phyloP scores from a whole-genome alignment of 2,113 vertebrate species.

The Caranx ignobilis region DNA sequence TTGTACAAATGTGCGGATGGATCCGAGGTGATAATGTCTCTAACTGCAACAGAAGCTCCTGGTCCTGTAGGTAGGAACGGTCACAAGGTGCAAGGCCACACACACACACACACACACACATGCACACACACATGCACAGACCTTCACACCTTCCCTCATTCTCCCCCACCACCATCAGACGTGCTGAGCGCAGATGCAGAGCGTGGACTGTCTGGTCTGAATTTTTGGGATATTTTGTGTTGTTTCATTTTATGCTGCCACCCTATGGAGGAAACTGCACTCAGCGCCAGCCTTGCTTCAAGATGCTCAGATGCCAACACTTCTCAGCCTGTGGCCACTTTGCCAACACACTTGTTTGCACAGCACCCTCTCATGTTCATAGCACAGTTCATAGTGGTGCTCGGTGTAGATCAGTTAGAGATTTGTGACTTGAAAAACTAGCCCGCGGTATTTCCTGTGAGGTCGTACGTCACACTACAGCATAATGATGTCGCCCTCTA shows the following conservation, averaged over 20 bases:
- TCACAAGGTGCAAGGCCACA: not conserved
- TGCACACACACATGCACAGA: not conserved
- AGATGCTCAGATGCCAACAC: conserved; percentile 37
- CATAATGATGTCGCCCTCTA: conserved; percentile 28
- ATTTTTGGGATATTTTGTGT: not conserved
- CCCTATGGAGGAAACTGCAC: not conserved
- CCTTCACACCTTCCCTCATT: not conserved
- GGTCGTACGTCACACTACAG: conserved; percentile 6
- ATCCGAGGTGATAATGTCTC: not conserved
- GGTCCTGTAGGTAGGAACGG: conserved; percentile 11
- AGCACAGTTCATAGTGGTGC: not conserved
- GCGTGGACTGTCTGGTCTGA: not conserved
- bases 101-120: too few species aligned
- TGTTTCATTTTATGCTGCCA: not conserved
- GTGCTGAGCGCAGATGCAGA: not conserved
- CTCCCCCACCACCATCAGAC: not conserved
- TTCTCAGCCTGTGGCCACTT: conserved; percentile 1
- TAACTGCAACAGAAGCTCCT: conserved; percentile 36
- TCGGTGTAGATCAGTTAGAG: conserved; percentile 17
- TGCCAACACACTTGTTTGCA: conserved; percentile 12
- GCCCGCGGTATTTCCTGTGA: conserved; percentile 10
- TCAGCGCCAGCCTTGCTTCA: conserved; percentile 1
- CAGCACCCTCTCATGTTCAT: conserved; percentile 8
- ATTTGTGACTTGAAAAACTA: conserved; percentile 25
- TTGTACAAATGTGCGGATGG: not conserved